These are phyloP conservation scores for Narcine bancroftii DNA, from an alignment of 2,113 vertebrate species.

Conservation along the genomic window DNA sequence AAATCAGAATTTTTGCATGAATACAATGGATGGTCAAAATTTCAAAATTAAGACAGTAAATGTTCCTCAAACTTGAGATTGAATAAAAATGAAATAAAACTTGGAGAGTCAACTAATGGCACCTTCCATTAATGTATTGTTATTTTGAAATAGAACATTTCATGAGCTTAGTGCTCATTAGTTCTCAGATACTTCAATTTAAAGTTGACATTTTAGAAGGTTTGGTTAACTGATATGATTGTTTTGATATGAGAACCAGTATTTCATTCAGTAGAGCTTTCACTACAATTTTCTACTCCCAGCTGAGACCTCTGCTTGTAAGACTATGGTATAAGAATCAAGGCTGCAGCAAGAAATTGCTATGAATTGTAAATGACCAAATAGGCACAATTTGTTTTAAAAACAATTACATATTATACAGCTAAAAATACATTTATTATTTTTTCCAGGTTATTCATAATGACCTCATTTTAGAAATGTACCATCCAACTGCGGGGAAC, in stretches of 20 bases:
- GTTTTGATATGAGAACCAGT: background rate
- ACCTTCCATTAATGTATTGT: background rate
- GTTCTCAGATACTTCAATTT: background rate
- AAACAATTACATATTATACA: background rate
- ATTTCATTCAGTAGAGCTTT: background rate
- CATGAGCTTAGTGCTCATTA: background rate
- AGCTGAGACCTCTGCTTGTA: background rate
- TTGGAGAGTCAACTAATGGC: background rate
- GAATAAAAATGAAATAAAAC: background rate
- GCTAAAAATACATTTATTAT: background rate
- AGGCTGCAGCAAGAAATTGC: background rate
- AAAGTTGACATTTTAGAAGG: background rate
- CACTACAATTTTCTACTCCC: background rate
- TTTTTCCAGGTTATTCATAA: slow-evolving; percentile 77
- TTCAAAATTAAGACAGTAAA: background rate
- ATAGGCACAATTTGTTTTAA: background rate
- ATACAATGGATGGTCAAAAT: background rate
- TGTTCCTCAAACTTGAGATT: background rate
- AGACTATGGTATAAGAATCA: background rate
- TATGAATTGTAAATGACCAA: background rate
- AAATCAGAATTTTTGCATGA: background rate
- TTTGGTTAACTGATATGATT: background rate
- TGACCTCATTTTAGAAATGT: slow-evolving; percentile 77
- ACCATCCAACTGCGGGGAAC: slow-evolving; percentile 74
- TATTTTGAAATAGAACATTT: background rate